Conservation (phyloP, 2,797 vertebrate genomes). For the Sebastes steindachneri region DNA sequence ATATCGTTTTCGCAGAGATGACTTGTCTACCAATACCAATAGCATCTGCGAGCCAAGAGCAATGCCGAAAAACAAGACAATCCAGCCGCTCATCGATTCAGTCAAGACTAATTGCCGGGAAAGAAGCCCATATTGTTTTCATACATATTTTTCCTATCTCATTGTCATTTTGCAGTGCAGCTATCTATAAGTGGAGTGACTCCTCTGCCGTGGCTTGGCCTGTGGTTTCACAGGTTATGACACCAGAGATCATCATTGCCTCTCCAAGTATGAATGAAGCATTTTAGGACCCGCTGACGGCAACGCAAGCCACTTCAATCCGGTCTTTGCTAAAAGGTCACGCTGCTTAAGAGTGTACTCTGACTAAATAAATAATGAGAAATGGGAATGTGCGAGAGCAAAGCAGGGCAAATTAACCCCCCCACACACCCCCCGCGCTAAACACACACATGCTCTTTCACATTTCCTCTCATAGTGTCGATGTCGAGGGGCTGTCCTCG, state of each 20-base stretch:
- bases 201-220: conserved; percentile 13
- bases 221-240: conserved; percentile 64
- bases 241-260: conserved; percentile 34
- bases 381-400: conserved; percentile 53
- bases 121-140: conserved; percentile 80
- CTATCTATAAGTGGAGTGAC: conserved; percentile 15
- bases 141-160: conserved; percentile 57
- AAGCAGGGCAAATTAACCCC: conserved; percentile 52
- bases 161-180: conserved; percentile 42
- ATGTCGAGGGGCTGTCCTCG: conserved; percentile 35
- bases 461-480: conserved; percentile 40
- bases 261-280: conserved; percentile 23
- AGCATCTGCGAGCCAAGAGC: conserved; percentile 49
- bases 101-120: conserved; percentile 83
- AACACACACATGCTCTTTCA: conserved; percentile 34
- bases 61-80: conserved; percentile 69
- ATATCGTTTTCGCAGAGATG: conserved; percentile 71
- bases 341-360: conserved; percentile 54
- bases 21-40: conserved; percentile 69
- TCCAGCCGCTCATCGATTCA: conserved; percentile 79
- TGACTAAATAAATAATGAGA: conserved; percentile 77
- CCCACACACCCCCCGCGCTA: fast-evolving
- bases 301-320: conserved; percentile 33
- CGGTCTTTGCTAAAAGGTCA: conserved; percentile 64
- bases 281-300: conserved; percentile 15